A percentile compares a stretch with the other conserved stretches of the same genome.
Evolutionary conservation across 2,113 vertebrate species (phyloP).

Genomic region (Periophthalmodon schlosseri): DNA sequence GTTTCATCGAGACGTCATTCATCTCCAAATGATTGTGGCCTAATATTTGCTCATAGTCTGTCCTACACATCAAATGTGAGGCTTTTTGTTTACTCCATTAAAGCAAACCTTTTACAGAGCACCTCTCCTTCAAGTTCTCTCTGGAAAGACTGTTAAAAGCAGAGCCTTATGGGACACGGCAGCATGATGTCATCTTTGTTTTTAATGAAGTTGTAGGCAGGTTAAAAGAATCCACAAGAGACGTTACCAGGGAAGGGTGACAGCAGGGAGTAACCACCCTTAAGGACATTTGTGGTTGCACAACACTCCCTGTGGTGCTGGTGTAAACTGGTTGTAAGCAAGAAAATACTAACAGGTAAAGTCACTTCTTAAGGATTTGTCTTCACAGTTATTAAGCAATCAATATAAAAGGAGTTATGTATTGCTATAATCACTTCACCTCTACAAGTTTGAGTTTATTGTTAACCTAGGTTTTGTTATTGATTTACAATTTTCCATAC

Average conservation of each 20-base stretch:
- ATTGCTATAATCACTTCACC: too few species aligned
- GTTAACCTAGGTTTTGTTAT: background rate
- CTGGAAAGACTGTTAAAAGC: slow-evolving; percentile 3
- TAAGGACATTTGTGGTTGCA: slow-evolving; percentile 31
- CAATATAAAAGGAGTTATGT: too few species aligned
- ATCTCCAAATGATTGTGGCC: too few species aligned
- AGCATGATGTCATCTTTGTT: slow-evolving; percentile 42
- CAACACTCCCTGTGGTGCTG: slow-evolving; percentile 37
- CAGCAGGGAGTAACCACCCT: slow-evolving; percentile 26
- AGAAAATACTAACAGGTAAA: slow-evolving; percentile 20
- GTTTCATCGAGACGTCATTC: background rate
- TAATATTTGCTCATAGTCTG: too few species aligned
- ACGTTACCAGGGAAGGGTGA: slow-evolving; percentile 5
- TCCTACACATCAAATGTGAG: background rate
- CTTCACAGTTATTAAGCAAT: too few species aligned
- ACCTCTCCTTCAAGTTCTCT: background rate
- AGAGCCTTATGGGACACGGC: slow-evolving; percentile 21
- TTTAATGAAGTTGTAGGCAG: slow-evolving; percentile 46
- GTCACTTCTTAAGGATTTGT: too few species aligned
- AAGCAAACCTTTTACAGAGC: background rate
- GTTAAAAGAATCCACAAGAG: slow-evolving; percentile 35
- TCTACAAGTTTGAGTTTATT: background rate
- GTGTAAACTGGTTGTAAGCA: slow-evolving; percentile 24
- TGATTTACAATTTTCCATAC: background rate
- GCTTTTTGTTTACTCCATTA: background rate